These are phyloP conservation scores for Escarpia spicata DNA, from an alignment of 2,888 invertebrate species.

Conservation along the genomic window DNA sequence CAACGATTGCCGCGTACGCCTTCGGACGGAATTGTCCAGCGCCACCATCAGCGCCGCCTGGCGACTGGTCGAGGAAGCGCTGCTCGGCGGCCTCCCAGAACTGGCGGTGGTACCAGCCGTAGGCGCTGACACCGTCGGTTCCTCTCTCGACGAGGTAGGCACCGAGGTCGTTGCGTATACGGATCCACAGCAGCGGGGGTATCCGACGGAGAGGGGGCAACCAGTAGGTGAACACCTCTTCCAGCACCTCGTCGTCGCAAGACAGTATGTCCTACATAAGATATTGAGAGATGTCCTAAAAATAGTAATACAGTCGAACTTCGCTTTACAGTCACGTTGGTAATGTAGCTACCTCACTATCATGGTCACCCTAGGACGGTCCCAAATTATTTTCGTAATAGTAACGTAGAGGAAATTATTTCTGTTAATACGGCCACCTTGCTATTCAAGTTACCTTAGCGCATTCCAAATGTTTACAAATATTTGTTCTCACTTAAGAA, in stretches of 20 bases:
- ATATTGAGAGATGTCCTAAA: no score
- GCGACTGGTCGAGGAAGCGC: slow-evolving; percentile 28
- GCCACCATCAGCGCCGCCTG: not conserved
- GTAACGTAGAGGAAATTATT: no score
- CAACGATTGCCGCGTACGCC: slow-evolving; percentile 20
- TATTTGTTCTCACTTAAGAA: no score
- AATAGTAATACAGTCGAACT: no score
- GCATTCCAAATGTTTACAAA: no score
- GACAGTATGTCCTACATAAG: slow-evolving; percentile 39
- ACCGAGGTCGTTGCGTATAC: slow-evolving; percentile 39
- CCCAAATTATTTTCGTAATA: no score
- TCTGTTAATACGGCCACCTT: no score
- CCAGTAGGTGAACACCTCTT: slow-evolving; percentile 41
- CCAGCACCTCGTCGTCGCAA: slow-evolving; percentile 44
- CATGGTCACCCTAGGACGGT: no score
- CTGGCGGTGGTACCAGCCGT: slow-evolving; percentile 45
- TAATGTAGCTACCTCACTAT: no score
- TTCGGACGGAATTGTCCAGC: not conserved
- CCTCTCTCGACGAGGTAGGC: slow-evolving; percentile 43
- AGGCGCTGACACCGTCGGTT: slow-evolving; percentile 39
- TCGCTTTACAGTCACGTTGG: no score
- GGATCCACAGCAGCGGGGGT: slow-evolving; percentile 42
- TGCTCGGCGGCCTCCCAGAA: slow-evolving; percentile 38
- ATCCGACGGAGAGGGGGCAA: slow-evolving; percentile 52
- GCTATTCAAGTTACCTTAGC: no score